phyloP scores from a whole-genome alignment of 1,140 invertebrate species.

The Hyles vespertilio region DNA sequence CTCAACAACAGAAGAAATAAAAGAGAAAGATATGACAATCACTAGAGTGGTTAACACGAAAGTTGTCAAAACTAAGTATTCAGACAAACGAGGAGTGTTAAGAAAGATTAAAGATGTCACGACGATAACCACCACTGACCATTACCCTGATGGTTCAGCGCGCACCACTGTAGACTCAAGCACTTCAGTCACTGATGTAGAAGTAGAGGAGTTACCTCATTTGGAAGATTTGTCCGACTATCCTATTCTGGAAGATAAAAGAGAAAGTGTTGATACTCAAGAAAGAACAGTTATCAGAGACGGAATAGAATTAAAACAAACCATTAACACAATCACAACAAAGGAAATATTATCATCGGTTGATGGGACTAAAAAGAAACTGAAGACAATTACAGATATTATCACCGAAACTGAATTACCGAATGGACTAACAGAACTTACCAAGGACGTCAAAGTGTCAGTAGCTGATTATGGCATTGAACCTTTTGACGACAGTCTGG shows the following conservation, averaged over 20 bases:
- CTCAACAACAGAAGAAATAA: slow-evolving; percentile 43
- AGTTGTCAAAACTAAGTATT: slow-evolving; percentile 34
- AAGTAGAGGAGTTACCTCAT: slow-evolving; percentile 24
- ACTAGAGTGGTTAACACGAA: slow-evolving; percentile 31
- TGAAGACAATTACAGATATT: slow-evolving; percentile 61
- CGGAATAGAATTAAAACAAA: slow-evolving; percentile 55
- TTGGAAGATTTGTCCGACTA: slow-evolving; percentile 32
- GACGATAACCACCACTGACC: slow-evolving; percentile 17
- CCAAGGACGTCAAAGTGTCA: slow-evolving; percentile 67
- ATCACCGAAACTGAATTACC: slow-evolving; percentile 61
- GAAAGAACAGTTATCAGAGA: slow-evolving; percentile 48
- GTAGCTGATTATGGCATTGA: slow-evolving; percentile 54
- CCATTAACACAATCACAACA: slow-evolving; percentile 64
- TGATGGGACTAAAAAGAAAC: slow-evolving; percentile 51
- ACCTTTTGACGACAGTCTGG: slow-evolving; percentile 52
- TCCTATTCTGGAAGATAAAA: slow-evolving; percentile 48
- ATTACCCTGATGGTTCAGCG: slow-evolving; percentile 42
- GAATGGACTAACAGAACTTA: slow-evolving; percentile 57
- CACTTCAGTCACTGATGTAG: slow-evolving; percentile 47
- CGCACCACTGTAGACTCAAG: slow-evolving; percentile 46
- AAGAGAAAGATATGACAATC: slow-evolving; percentile 47
- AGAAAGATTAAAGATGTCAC: slow-evolving; percentile 21
- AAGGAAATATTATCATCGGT: slow-evolving; percentile 57
- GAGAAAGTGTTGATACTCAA: slow-evolving; percentile 50
- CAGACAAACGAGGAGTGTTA: slow-evolving; percentile 23